These are phyloP conservation scores for Atlantisia rogersi DNA, from an alignment of 2,113 vertebrate genomes.

Conservation along the genomic window DNA sequence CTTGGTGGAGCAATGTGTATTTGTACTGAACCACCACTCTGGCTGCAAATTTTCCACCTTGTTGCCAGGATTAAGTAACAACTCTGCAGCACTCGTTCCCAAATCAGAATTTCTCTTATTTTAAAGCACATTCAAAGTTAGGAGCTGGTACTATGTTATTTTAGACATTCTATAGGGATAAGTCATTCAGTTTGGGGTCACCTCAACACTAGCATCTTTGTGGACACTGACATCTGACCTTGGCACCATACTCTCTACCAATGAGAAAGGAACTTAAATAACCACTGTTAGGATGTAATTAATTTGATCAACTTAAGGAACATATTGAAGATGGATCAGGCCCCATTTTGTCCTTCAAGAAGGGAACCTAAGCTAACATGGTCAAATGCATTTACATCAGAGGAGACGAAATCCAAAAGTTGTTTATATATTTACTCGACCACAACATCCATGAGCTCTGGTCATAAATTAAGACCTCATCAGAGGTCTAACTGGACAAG, in stretches of 20 bases:
- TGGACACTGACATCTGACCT: neutral
- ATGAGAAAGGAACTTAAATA: neutral
- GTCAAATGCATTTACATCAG: neutral
- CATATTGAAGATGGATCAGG: neutral
- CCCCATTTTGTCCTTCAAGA: neutral
- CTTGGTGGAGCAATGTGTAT: neutral
- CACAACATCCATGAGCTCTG: neutral
- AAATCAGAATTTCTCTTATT: neutral
- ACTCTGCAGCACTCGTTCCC: neutral
- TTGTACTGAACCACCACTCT: neutral
- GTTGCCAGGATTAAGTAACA: neutral
- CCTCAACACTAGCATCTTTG: neutral
- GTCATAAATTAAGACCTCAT: neutral
- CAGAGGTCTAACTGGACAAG: neutral
- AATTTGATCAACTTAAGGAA: neutral
- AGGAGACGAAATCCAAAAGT: neutral
- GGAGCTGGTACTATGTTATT: neutral
- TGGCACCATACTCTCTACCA: neutral
- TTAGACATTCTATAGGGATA: neutral
- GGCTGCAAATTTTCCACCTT: neutral
- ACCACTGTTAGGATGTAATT: neutral
- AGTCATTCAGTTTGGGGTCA: neutral
- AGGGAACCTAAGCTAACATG: neutral
- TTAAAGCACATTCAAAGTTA: neutral
- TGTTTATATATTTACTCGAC: neutral